phyloP scores from a whole-genome alignment of 1,140 invertebrate species.

The Aphis gossypii region DNA sequence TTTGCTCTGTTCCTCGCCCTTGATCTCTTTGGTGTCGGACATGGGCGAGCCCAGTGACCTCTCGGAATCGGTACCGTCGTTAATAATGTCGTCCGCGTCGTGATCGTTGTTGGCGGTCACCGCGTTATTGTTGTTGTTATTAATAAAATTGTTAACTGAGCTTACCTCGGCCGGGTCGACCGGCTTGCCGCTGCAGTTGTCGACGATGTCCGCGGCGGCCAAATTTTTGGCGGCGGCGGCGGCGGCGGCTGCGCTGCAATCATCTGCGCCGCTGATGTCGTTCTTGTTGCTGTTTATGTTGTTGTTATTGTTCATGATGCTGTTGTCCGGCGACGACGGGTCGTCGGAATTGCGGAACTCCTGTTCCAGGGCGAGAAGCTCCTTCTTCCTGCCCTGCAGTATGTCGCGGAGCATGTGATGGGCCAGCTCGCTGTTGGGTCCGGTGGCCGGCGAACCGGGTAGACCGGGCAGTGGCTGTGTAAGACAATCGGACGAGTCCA shows the following conservation, averaged over 20 bases:
- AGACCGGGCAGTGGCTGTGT: conserved; percentile 61
- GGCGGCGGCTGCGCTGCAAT: conserved; percentile 63
- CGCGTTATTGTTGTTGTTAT: conserved; percentile 15
- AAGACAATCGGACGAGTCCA: conserved; percentile 61
- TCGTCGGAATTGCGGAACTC: conserved; percentile 66
- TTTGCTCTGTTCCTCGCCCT: conserved; percentile 67
- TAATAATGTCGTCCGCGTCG: conserved; percentile 17
- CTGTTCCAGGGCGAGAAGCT: conserved; percentile 72
- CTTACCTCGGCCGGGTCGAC: conserved; percentile 58
- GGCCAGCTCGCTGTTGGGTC: conserved; percentile 68
- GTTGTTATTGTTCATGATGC: conserved; percentile 65
- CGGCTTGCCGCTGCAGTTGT: conserved; percentile 34
- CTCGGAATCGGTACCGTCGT: conserved; percentile 72
- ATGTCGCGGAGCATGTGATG: conserved; percentile 84
- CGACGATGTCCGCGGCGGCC: conserved; percentile 66
- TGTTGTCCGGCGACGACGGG: conserved; percentile 66
- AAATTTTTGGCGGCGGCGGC: conserved; percentile 56
- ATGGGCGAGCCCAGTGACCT: conserved; percentile 73
- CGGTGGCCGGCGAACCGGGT: conserved; percentile 69
- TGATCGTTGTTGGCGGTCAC: conserved; percentile 61
- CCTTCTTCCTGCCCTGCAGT: conserved; percentile 81
- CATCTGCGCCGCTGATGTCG: conserved; percentile 60
- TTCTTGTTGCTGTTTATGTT: conserved; percentile 63
- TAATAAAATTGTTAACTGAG: conserved; percentile 25
- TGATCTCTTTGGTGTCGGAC: conserved; percentile 64